A percentile compares a stretch with the other conserved stretches of the same genome.
Conservation (phyloP, 1,140 invertebrate species). For the Zaprionus camerounensis region DNA sequence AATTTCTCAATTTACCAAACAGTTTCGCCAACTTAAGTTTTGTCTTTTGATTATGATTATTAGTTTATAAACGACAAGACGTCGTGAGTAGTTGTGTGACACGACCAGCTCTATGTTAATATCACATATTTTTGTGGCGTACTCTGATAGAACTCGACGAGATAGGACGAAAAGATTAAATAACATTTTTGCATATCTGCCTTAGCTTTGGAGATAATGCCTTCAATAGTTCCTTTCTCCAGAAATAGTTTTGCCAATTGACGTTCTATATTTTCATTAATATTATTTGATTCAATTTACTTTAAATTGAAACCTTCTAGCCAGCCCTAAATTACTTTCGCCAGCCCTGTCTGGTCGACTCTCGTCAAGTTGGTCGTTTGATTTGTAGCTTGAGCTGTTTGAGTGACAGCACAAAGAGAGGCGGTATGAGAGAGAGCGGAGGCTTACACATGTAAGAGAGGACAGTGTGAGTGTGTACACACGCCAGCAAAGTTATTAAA, state of each 20-base stretch:
- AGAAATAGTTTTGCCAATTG: too few relatives aligned
- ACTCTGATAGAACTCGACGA: not conserved
- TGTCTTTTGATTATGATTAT: too few relatives aligned
- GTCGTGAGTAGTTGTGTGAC: too few relatives aligned
- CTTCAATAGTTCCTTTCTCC: not conserved
- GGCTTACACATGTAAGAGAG: not conserved
- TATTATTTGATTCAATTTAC: too few relatives aligned
- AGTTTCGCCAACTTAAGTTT: too few relatives aligned
- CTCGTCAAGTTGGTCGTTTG: conserved; percentile 18
- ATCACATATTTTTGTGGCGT: too few relatives aligned
- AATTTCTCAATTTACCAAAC: too few relatives aligned
- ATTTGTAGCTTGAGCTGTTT: conserved; percentile 32
- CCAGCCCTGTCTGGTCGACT: conserved; percentile 13
- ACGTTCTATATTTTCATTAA: too few relatives aligned
- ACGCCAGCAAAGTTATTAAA: conserved; percentile 39
- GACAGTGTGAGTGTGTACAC: not conserved
- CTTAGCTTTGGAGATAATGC: not conserved
- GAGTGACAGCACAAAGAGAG: conserved; percentile 30
- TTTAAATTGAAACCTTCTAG: not conserved
- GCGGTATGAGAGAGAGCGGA: not conserved
- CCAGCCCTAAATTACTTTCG: not conserved
- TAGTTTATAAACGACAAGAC: too few relatives aligned
- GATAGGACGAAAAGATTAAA: not conserved
- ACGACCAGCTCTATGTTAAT: too few relatives aligned
- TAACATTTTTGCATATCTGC: not conserved